Conservation (phyloP, 2,888 invertebrate genomes). For the Zelleria hepariella region DNA sequence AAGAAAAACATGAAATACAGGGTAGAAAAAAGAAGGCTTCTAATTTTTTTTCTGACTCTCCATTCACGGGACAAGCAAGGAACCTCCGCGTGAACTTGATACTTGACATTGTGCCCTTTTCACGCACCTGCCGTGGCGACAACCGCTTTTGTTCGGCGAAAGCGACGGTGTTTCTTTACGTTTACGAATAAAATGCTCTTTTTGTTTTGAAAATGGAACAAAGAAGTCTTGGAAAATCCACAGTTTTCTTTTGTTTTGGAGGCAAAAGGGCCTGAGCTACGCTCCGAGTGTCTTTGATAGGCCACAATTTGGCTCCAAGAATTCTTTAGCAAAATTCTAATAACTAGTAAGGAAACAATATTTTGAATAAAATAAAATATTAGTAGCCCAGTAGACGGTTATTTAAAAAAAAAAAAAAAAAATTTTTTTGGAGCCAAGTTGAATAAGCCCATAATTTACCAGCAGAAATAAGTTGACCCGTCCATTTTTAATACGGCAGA, state of each 20-base stretch:
- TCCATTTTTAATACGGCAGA: no score
- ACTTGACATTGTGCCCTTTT: slow-evolving; percentile 69
- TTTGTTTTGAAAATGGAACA: neutral
- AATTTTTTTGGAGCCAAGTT: no score
- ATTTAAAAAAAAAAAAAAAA: no score
- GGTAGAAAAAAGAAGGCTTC: no score
- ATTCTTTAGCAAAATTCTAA: no score
- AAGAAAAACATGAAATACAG: neutral
- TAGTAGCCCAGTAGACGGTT: no score
- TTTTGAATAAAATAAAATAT: no score
- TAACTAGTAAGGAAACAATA: no score
- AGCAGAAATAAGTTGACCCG: no score
- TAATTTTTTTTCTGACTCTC: neutral
- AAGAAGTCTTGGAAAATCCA: neutral
- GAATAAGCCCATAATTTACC: no score
- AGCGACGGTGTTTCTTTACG: slow-evolving; percentile 27
- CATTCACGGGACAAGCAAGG: neutral
- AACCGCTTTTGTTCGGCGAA: slow-evolving; percentile 24
- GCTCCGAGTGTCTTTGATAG: no score
- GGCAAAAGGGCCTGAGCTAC: neutral
- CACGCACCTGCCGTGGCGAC: slow-evolving; percentile 43
- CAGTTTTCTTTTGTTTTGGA: neutral
- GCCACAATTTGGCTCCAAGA: no score
- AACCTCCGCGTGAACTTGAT: slow-evolving; percentile 56
- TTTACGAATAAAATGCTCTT: slow-evolving; percentile 4